Evolutionary conservation across 2,888 invertebrate species (phyloP).

Genomic region (Cheilosia pagana): DNA sequence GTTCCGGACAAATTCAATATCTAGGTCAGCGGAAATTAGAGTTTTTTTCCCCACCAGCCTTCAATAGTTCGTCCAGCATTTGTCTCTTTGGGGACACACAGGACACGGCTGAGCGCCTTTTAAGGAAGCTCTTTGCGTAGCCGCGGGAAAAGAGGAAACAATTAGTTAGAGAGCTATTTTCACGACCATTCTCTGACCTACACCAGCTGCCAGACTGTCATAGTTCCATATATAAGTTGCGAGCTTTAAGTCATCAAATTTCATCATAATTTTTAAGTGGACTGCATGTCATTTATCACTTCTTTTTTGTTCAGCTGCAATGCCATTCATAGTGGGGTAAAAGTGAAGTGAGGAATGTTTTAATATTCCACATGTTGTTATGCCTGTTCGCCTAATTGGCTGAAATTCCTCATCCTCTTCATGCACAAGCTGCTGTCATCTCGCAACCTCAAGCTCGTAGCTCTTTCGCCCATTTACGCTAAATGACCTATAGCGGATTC

Average conservation of each 20-base stretch:
- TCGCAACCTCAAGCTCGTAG: constrained; percentile 41
- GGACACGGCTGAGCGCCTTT: too few species aligned
- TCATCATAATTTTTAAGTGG: neutral
- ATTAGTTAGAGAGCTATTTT: too few species aligned
- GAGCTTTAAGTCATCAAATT: neutral
- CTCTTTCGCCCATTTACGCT: constrained; percentile 59
- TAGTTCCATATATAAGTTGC: neutral
- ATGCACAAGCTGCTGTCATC: constrained; percentile 8
- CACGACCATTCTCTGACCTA: too few species aligned
- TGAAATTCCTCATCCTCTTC: constrained; percentile 37
- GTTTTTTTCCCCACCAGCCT: neutral
- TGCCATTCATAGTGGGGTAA: constrained; percentile 28
- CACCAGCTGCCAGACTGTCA: neutral
- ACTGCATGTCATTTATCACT: neutral
- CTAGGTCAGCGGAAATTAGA: constrained; percentile 46
- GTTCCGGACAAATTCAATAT: neutral
- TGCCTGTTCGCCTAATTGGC: constrained; percentile 56
- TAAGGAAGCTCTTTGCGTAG: too few species aligned
- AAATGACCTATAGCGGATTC: constrained; percentile 66
- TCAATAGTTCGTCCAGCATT: neutral
- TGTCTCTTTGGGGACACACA: too few species aligned
- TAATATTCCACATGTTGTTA: constrained; percentile 26
- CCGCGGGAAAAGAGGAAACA: too few species aligned
- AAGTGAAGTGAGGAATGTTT: constrained; percentile 48
- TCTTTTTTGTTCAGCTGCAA: constrained; percentile 25